A percentile compares a stretch with the other conserved stretches of the same genome.
phyloP scores from a whole-genome alignment of 2,113 vertebrate genomes.

The Cephalophus harveyi region DNA sequence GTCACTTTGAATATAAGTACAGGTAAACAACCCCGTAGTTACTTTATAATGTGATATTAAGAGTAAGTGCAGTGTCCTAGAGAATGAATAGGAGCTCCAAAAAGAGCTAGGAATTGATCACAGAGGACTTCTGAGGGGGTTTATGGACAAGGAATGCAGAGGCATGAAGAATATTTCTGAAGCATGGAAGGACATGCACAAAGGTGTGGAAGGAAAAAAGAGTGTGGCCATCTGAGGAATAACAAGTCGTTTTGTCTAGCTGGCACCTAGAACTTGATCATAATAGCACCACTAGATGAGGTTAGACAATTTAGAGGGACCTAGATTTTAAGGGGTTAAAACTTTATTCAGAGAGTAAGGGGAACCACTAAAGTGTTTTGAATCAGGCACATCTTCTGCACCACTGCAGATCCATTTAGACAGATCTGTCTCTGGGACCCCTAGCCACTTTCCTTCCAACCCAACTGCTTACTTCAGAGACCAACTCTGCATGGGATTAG shows the following conservation, averaged over 20 bases:
- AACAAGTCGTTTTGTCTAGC: not conserved
- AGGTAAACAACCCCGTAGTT: not conserved
- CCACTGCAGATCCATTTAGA: not conserved
- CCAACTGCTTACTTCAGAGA: not conserved
- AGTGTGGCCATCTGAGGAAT: not conserved
- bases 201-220: not conserved
- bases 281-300: not conserved
- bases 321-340: not conserved
- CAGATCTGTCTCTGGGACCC: not conserved
- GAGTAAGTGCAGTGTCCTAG: not conserved
- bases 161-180: not conserved
- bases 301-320: not conserved
- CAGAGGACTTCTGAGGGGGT: not conserved
- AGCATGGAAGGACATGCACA: not conserved
- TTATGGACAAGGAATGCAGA: not conserved
- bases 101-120: not conserved
- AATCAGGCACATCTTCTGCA: not conserved
- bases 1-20: not conserved
- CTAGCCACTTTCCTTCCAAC: not conserved
- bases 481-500: not conserved
- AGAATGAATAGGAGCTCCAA: not conserved
- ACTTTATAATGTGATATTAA: not conserved
- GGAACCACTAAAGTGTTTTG: not conserved
- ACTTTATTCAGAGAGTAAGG: not conserved
- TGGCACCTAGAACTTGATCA: not conserved